Conservation (phyloP, 2,113 vertebrate species). For the Mola mola region DNA sequence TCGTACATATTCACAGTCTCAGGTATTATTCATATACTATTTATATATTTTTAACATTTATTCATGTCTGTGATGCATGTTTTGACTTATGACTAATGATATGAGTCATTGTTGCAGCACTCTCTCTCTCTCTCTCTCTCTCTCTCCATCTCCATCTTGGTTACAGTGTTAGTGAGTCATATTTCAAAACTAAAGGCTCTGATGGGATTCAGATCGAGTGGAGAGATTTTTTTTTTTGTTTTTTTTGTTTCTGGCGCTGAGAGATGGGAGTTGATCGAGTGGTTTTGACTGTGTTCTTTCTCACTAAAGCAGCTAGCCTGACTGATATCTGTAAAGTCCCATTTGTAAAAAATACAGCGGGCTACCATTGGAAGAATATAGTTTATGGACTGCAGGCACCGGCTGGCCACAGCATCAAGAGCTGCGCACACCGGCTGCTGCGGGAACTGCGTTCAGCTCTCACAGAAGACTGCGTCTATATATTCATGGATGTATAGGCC, state of each 20-base stretch:
- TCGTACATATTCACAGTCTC: constrained; percentile 83
- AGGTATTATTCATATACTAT: constrained; percentile 80
- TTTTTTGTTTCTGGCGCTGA: constrained; percentile 17
- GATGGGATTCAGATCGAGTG: constrained; percentile 63
- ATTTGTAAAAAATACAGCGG: constrained; percentile 58
- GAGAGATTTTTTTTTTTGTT: constrained; percentile 30
- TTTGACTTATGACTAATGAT: constrained; percentile 70
- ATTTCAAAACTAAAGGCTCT: constrained; percentile 71
- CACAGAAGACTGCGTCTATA: constrained; percentile 45
- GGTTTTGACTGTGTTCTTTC: constrained; percentile 50
- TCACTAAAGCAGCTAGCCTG: constrained; percentile 67
- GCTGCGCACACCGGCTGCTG: constrained; percentile 5
- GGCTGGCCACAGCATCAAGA: constrained; percentile 46
- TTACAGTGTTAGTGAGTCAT: constrained; percentile 66
- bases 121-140: constrained; percentile 48
- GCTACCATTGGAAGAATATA: constrained; percentile 36
- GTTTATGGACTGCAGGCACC: constrained; percentile 36
- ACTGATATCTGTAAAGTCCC: constrained; percentile 66
- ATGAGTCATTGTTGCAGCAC: constrained; percentile 57
- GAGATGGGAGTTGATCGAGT: constrained; percentile 60
- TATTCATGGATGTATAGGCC: constrained; percentile 43
- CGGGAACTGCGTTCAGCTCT: constrained; percentile 18
- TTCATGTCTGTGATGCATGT: constrained; percentile 68
- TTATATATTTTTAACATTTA: constrained; percentile 75
- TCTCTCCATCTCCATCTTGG: constrained; percentile 50